These are phyloP conservation scores for Schizopygopsis pylzovi DNA, from an alignment of 2,797 vertebrate genomes.

Conservation along the genomic window DNA sequence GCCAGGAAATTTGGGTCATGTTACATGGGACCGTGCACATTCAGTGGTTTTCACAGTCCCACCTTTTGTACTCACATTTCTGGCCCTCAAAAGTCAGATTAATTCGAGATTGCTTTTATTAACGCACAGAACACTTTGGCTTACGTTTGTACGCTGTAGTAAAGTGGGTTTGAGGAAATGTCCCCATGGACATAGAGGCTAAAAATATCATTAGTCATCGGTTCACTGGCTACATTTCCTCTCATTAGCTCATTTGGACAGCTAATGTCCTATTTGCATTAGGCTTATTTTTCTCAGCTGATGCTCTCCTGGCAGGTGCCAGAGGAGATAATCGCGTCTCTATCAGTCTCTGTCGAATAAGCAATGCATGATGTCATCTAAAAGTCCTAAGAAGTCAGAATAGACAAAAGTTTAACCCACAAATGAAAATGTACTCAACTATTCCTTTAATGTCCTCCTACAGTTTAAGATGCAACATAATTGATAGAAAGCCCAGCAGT, in stretches of 20 bases:
- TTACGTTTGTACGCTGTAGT: not conserved
- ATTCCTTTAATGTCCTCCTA: not conserved
- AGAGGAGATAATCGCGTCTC: constrained; percentile 19
- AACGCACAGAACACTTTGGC: not conserved
- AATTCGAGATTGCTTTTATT: constrained; percentile 21
- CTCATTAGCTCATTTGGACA: constrained; percentile 41
- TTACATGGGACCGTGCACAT: constrained; percentile 55
- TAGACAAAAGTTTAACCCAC: not conserved
- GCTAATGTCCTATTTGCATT: constrained; percentile 46
- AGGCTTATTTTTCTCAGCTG: constrained; percentile 41
- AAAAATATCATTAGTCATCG: constrained; percentile 48
- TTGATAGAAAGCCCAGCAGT: constrained; percentile 5
- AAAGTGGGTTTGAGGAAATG: constrained; percentile 20
- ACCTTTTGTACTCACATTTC: constrained; percentile 28
- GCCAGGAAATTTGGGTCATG: constrained; percentile 59
- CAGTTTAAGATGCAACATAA: not conserved
- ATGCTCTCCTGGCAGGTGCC: constrained; percentile 37
- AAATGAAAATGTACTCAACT: not conserved
- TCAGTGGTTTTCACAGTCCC: constrained; percentile 37
- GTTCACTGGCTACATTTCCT: constrained; percentile 45
- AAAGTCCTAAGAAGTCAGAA: constrained; percentile 26
- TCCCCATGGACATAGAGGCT: constrained; percentile 8
- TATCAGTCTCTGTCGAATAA: constrained; percentile 37
- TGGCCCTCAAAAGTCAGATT: constrained; percentile 47
- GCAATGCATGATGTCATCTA: constrained; percentile 15